Evolutionary conservation across 2,888 invertebrate species (phyloP).

Genomic region (Ormyrus thymus): DNA sequence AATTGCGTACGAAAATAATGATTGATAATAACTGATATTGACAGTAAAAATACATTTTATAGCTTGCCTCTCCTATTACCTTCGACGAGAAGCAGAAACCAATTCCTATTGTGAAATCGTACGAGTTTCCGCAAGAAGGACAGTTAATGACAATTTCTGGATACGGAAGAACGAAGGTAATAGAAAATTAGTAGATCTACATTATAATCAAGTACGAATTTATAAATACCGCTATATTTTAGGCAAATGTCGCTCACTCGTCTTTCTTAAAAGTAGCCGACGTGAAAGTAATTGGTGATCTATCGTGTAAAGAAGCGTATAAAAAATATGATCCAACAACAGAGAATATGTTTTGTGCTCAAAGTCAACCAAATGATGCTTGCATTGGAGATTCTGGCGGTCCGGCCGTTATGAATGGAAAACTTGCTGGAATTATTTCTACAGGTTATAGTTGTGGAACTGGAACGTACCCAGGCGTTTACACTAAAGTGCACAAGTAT

Average conservation of each 20-base stretch:
- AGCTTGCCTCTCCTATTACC: slow-evolving; percentile 33
- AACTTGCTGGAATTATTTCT: slow-evolving; percentile 40
- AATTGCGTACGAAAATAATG: background rate
- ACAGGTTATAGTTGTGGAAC: slow-evolving; percentile 35
- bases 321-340: background rate
- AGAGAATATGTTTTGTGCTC: slow-evolving; percentile 45
- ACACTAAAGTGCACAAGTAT: slow-evolving; percentile 35
- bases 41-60: background rate
- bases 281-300: slow-evolving; percentile 20
- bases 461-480: slow-evolving; percentile 30
- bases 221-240: background rate
- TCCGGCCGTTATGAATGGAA: slow-evolving; percentile 33
- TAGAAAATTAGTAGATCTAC: background rate
- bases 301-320: slow-evolving; percentile 34
- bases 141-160: slow-evolving; percentile 35
- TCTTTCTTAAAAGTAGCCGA: slow-evolving; percentile 15
- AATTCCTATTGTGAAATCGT: slow-evolving; percentile 21
- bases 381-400: slow-evolving; percentile 49
- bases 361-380: slow-evolving; percentile 11
- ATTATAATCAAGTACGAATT: background rate
- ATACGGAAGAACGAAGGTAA: slow-evolving; percentile 38
- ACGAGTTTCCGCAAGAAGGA: slow-evolving; percentile 19
- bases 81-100: slow-evolving; percentile 12
- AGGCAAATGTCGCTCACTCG: background rate
- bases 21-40: no score